These are phyloP conservation scores for Blennius ocellaris DNA, from an alignment of 2,113 vertebrate genomes.

Conservation along the genomic window DNA sequence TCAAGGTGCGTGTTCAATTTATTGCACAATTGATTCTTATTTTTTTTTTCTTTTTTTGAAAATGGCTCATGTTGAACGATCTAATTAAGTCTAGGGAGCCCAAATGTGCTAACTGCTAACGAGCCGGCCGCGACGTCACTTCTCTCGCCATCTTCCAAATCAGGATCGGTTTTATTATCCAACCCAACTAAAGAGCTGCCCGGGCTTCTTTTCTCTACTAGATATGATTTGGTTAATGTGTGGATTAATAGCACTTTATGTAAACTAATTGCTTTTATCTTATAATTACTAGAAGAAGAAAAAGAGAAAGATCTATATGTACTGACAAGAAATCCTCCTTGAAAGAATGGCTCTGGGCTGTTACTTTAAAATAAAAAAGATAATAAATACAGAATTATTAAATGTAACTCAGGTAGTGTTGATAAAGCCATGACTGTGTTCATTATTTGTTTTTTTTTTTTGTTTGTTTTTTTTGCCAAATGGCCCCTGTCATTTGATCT, in stretches of 20 bases:
- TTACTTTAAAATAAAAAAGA: conserved; percentile 74
- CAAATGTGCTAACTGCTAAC: conserved; percentile 52
- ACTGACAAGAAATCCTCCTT: conserved; percentile 72
- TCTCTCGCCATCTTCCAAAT: conserved; percentile 56
- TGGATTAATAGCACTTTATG: conserved; percentile 86
- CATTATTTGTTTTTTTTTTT: conserved; percentile 24
- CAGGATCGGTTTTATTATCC: conserved; percentile 47
- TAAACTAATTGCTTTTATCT: conserved; percentile 78
- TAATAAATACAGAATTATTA: conserved; percentile 75
- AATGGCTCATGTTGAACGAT: conserved; percentile 28
- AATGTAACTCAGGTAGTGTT: conserved; percentile 85
- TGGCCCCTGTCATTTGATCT: conserved; percentile 51
- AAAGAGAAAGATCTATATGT: conserved; percentile 66
- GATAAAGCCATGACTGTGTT: conserved; percentile 83
- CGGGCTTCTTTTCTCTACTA: conserved; percentile 47
- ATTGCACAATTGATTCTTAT: conserved; percentile 34
- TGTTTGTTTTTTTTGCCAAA: conserved; percentile 57
- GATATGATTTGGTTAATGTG: conserved; percentile 74
- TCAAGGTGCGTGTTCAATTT: conserved; percentile 36
- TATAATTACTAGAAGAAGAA: conserved; percentile 70
- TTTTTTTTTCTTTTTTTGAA: background rate
- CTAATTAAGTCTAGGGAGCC: conserved; percentile 53
- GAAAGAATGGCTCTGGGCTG: conserved; percentile 82
- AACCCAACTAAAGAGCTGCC: conserved; percentile 33
- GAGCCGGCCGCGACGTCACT: conserved; percentile 53